Evolutionary conservation across 1,140 invertebrate species (phyloP).

Genomic region (Papilio helenus): DNA sequence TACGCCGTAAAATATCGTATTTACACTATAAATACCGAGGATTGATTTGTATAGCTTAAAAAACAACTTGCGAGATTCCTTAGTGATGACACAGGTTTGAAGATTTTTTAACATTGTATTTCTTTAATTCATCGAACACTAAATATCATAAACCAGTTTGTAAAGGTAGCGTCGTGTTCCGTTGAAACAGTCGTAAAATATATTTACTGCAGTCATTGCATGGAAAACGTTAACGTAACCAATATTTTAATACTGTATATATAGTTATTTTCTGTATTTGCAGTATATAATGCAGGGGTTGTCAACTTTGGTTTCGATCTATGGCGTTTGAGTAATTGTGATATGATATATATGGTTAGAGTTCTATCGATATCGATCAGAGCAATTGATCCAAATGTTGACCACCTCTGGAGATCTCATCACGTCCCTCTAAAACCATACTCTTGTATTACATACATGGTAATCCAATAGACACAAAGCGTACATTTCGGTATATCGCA

Average conservation of each 20-base stretch:
- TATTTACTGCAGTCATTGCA: not conserved
- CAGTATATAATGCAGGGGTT: not conserved
- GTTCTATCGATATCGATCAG: not conserved
- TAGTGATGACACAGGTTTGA: not conserved
- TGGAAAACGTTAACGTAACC: not conserved
- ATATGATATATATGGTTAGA: not conserved
- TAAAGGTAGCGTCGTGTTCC: not conserved
- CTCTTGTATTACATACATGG: not conserved
- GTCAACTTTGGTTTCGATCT: not conserved
- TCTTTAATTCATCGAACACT: constrained; percentile 7
- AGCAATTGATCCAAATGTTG: not conserved
- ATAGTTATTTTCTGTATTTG: too few species aligned
- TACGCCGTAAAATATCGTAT: not conserved
- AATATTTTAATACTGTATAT: too few species aligned
- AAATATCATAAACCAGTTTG: constrained; percentile 7
- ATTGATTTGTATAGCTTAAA: not conserved
- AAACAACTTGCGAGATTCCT: not conserved
- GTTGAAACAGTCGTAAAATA: not conserved
- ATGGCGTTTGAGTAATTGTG: not conserved
- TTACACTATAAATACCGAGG: not conserved
- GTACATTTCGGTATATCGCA: not conserved
- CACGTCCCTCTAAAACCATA: not conserved
- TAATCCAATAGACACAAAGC: constrained; percentile 4
- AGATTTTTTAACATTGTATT: constrained; percentile 3
- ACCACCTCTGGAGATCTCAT: not conserved